Percentiles rank a stretch among this genome's conserved stretches.
phyloP scores from a whole-genome alignment of 2,113 vertebrate genomes.

The Hyperopisus bebe region DNA sequence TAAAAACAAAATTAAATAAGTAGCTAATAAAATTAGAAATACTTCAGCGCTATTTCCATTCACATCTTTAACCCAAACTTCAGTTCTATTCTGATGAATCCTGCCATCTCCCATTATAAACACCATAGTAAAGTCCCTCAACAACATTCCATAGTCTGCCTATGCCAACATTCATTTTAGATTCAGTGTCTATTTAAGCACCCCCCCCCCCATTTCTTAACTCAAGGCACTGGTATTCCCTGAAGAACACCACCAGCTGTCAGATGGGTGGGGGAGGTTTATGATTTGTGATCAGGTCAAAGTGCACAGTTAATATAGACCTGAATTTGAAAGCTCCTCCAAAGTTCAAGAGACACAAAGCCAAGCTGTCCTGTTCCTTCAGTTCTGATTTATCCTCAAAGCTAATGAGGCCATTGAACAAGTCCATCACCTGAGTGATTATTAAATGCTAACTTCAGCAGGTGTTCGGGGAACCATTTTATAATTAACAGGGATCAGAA shows the following conservation, averaged over 20 bases:
- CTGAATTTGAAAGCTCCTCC: background rate
- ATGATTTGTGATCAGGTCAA: slow-evolving; percentile 11
- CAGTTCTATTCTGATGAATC: background rate
- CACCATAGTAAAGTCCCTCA: background rate
- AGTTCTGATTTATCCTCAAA: background rate
- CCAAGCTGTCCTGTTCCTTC: background rate
- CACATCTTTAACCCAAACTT: background rate
- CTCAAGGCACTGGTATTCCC: background rate
- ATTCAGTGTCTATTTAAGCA: background rate
- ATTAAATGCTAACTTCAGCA: background rate
- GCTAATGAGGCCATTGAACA: background rate
- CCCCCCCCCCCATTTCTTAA: background rate
- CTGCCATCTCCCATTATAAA: background rate
- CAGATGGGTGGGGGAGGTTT: background rate
- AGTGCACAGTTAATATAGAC: background rate
- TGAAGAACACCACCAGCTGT: slow-evolving; percentile 9
- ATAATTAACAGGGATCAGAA: background rate
- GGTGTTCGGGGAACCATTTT: background rate
- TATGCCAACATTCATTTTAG: background rate
- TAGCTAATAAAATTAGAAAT: background rate
- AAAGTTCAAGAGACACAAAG: background rate
- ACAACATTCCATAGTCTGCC: background rate
- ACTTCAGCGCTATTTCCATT: background rate
- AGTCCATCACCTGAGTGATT: background rate
- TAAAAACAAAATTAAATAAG: background rate